phyloP scores from a whole-genome alignment of 2,797 vertebrate species.

The Stomatorhinus walkeri region DNA sequence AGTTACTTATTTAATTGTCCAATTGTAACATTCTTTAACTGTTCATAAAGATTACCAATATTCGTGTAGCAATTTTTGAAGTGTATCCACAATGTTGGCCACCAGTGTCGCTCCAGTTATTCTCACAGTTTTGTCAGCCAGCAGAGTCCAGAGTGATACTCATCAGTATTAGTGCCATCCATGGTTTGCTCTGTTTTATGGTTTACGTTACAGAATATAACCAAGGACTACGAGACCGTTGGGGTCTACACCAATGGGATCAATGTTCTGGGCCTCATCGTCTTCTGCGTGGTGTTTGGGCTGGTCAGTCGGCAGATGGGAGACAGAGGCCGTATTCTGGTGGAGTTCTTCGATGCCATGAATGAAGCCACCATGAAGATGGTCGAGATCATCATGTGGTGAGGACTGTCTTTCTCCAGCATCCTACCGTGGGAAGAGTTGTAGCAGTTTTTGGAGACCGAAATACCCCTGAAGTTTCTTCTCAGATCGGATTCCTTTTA shows the following conservation, averaged over 20 bases:
- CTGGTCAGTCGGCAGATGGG: constrained; percentile 71
- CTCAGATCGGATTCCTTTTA: neutral
- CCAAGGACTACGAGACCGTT: constrained; percentile 61
- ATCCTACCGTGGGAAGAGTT: neutral
- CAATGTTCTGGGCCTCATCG: constrained; percentile 69
- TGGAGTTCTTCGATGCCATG: constrained; percentile 72
- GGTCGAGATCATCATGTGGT: constrained; percentile 75
- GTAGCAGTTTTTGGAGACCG: neutral
- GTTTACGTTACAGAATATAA: constrained; percentile 53
- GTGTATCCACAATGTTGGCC: neutral
- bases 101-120: neutral
- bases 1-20: neutral
- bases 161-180: neutral
- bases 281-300: constrained; percentile 72
- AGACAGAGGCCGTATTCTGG: constrained; percentile 63
- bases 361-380: constrained; percentile 74
- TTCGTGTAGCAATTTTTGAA: neutral
- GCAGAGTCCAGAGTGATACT: neutral
- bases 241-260: constrained; percentile 64
- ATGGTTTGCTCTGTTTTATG: neutral
- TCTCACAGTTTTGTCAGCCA: neutral
- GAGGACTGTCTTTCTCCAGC: constrained; percentile 32
- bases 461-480: neutral
- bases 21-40: neutral
- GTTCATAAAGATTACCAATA: neutral